Evolutionary conservation across 1,140 invertebrate species (phyloP).

Genomic region (Anastatus disparis): DNA sequence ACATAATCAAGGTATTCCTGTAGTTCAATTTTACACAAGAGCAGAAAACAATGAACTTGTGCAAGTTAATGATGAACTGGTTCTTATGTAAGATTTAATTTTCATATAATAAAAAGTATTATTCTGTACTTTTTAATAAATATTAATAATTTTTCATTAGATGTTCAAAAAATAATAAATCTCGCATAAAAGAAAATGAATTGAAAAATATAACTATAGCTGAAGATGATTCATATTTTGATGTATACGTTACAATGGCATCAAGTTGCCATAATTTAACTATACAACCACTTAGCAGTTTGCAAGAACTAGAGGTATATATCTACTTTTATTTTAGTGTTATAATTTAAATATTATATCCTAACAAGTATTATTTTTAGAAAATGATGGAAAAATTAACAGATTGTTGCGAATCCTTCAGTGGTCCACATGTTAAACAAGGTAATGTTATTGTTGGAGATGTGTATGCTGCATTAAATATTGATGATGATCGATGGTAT

Average conservation of each 20-base stretch:
- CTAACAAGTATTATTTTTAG: too few species aligned
- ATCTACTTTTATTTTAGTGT: too few species aligned
- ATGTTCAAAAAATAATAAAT: too few species aligned
- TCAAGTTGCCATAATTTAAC: slow-evolving; percentile 72
- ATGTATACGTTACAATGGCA: slow-evolving; percentile 70
- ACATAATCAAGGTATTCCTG: slow-evolving; percentile 45
- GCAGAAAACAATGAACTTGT: slow-evolving; percentile 68
- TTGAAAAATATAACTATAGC: too few species aligned
- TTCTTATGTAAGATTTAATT: slow-evolving; percentile 63
- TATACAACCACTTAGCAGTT: slow-evolving; percentile 55
- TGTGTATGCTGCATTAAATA: slow-evolving; percentile 69
- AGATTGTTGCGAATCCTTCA: slow-evolving; percentile 61
- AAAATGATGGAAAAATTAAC: slow-evolving; percentile 70
- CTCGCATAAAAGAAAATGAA: too few species aligned
- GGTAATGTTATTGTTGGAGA: slow-evolving; percentile 62
- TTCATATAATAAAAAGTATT: too few species aligned
- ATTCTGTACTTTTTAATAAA: too few species aligned
- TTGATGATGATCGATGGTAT: slow-evolving; percentile 69
- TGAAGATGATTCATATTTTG: slow-evolving; percentile 67
- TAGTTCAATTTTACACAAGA: slow-evolving; percentile 73
- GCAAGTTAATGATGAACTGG: slow-evolving; percentile 72
- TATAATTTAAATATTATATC: too few species aligned
- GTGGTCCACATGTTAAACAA: slow-evolving; percentile 51
- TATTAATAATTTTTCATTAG: too few species aligned
- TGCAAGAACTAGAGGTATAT: slow-evolving; percentile 40